A percentile compares a stretch with the other conserved stretches of the same genome.
Evolutionary conservation across 1,140 invertebrate species (phyloP).

Genomic region (Hetaerina americana): DNA sequence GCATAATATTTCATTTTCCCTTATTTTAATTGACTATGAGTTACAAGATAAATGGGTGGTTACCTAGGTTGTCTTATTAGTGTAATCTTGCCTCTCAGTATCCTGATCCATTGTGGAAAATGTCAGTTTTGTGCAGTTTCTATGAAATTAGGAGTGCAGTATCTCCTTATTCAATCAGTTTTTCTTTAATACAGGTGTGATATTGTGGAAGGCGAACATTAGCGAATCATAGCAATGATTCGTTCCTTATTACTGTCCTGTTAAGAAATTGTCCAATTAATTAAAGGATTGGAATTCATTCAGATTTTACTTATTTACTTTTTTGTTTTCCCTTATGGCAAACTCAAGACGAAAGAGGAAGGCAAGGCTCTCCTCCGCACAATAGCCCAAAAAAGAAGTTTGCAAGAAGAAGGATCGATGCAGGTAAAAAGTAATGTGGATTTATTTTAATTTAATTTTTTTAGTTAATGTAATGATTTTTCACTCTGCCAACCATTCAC

Average conservation of each 20-base stretch:
- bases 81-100: too few species aligned
- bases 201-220: not conserved
- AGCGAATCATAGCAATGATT: not conserved
- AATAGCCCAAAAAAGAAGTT: conserved; percentile 53
- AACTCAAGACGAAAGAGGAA: conserved; percentile 72
- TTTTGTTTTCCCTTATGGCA: conserved; percentile 16
- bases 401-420: conserved; percentile 36
- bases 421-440: too few species aligned
- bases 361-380: conserved; percentile 75
- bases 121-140: too few species aligned
- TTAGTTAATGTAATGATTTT: not conserved
- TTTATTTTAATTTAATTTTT: not conserved
- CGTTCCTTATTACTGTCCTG: not conserved
- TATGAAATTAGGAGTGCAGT: too few species aligned
- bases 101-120: too few species aligned
- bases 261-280: conserved; percentile 4
- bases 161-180: not conserved
- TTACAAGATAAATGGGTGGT: too few species aligned
- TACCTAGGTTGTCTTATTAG: too few species aligned
- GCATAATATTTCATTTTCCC: too few species aligned
- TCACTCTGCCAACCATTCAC: too few species aligned
- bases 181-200: not conserved
- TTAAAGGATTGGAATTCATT: not conserved
- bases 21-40: too few species aligned
- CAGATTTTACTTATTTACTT: not conserved